A percentile compares a stretch with the other conserved stretches of the same genome.
Evolutionary conservation across 2,797 vertebrate genomes (phyloP).

Genomic region (Arnoldichthys spilopterus): DNA sequence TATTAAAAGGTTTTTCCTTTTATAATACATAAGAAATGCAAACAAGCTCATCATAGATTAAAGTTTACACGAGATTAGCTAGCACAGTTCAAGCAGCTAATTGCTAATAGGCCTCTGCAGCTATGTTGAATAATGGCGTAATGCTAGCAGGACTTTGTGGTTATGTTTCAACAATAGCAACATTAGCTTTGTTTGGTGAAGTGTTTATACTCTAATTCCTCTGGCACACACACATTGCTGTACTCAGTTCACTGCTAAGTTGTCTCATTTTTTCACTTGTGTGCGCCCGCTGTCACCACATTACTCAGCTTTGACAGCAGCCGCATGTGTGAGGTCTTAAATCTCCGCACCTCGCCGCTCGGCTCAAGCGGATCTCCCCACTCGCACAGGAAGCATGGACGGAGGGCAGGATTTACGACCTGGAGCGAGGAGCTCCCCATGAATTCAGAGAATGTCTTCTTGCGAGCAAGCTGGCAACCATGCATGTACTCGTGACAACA

Average conservation of each 20-base stretch:
- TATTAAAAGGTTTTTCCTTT: too few relatives aligned
- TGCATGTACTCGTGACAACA: background rate
- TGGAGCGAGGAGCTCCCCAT: background rate
- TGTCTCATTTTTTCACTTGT: background rate
- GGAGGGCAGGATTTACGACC: constrained; percentile 19
- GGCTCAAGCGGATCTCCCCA: constrained; percentile 36
- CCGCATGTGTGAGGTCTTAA: constrained; percentile 75
- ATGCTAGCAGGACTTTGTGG: background rate
- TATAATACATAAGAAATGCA: too few relatives aligned
- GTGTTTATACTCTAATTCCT: background rate
- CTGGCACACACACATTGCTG: background rate
- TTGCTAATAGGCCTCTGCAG: too few relatives aligned
- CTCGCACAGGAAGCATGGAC: constrained; percentile 21
- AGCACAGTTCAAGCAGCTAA: too few relatives aligned
- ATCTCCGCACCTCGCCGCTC: constrained; percentile 65
- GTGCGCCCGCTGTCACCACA: constrained; percentile 10
- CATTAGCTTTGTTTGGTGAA: background rate
- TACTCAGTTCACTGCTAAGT: background rate
- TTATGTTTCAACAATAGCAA: background rate
- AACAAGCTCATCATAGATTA: too few relatives aligned
- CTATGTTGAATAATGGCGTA: too few relatives aligned
- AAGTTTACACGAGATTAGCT: too few relatives aligned
- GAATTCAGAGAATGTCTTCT: constrained; percentile 27
- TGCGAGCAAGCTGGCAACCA: constrained; percentile 12
- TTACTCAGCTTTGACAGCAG: constrained; percentile 56